Conservation (phyloP, 2,113 vertebrate species). For the Ptilorrhoa leucosticta region DNA sequence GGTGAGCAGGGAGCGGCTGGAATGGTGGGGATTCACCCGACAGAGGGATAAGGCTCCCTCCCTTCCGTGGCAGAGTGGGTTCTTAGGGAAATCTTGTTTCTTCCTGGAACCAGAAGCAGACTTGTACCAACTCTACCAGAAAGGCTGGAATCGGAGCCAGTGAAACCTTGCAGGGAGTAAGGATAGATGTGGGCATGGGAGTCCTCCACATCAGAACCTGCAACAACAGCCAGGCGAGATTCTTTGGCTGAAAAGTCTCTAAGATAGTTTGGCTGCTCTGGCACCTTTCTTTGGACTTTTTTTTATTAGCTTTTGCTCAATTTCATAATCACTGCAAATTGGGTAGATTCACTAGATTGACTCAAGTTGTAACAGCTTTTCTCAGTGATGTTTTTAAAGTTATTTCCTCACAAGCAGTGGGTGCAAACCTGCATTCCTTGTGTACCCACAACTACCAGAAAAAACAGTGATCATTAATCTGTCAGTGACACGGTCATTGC, state of each 20-base stretch:
- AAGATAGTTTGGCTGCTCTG: not conserved
- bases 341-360: not conserved
- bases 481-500: rapidly evolving
- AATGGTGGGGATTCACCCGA: not conserved
- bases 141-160: not conserved
- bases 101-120: not conserved
- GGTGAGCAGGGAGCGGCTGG: not conserved
- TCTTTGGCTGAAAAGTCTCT: not conserved
- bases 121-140: not conserved
- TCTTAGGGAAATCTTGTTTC: not conserved
- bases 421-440: not conserved
- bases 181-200: too few species aligned
- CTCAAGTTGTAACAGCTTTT: not conserved
- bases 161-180: not conserved
- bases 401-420: not conserved
- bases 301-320: not conserved
- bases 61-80: rapidly evolving
- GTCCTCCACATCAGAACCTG: not conserved
- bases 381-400: not conserved
- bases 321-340: not conserved
- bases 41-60: rapidly evolving
- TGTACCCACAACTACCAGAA: not conserved
- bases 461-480: rapidly evolving
- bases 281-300: not conserved
- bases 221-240: not conserved